Evolutionary conservation across 2,888 invertebrate genomes (phyloP).

Genomic region (Apotomis turbidana): DNA sequence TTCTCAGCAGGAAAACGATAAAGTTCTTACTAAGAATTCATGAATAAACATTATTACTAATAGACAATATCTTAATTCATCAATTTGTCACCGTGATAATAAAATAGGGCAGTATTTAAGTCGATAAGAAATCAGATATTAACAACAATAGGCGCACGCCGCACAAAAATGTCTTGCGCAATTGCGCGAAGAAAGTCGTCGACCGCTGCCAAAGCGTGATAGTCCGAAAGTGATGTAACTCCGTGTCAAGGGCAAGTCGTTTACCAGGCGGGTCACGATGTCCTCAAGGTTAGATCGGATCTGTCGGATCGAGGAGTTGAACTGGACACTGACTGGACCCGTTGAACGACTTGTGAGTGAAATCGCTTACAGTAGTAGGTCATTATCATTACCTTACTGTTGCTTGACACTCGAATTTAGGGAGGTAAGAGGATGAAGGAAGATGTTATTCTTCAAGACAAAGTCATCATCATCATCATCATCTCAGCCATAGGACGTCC

Average conservation of each 20-base stretch:
- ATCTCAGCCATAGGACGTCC: too few species aligned
- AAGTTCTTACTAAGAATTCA: background rate
- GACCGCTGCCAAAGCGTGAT: constrained; percentile 14
- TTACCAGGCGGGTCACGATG: constrained; percentile 23
- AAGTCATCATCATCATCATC: too few species aligned
- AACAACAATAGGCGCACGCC: background rate
- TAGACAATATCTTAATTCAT: background rate
- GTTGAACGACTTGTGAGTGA: constrained; percentile 16
- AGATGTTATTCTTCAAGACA: too few species aligned
- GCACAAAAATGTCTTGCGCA: constrained; percentile 8
- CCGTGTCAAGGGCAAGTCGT: constrained; percentile 28
- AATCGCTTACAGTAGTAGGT: too few species aligned
- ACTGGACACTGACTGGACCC: background rate
- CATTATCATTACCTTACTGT: background rate
- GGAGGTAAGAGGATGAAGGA: too few species aligned
- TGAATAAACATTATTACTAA: background rate
- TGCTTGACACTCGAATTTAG: background rate
- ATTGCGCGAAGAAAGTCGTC: constrained; percentile 27
- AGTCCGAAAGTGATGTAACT: constrained; percentile 32
- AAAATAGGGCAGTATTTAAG: background rate
- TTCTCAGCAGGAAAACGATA: too few species aligned
- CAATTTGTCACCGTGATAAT: background rate
- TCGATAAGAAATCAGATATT: background rate
- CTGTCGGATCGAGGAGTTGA: constrained; percentile 6
- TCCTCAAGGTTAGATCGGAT: constrained; percentile 27